phyloP scores from a whole-genome alignment of 2,797 vertebrate species.

The Nannoperca obscura region DNA sequence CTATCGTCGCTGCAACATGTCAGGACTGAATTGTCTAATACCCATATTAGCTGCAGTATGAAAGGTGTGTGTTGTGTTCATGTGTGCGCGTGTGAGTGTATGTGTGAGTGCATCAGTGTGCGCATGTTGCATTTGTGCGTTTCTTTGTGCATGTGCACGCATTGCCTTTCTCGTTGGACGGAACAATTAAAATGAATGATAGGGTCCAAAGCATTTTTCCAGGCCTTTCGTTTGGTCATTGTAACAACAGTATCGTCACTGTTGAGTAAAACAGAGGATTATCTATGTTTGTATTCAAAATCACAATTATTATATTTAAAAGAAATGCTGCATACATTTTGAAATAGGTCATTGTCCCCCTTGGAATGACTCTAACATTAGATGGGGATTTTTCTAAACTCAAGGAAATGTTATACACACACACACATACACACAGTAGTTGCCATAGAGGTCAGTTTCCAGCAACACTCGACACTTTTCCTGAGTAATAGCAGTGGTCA shows the following conservation, averaged over 20 bases:
- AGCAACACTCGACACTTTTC: conserved; percentile 41
- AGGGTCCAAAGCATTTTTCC: conserved; percentile 70
- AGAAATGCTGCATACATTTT: conserved; percentile 76
- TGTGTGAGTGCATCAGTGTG: conserved; percentile 70
- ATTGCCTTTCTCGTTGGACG: conserved; percentile 79
- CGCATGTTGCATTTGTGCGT: conserved; percentile 81
- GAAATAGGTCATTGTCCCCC: conserved; percentile 50
- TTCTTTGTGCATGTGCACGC: conserved; percentile 85
- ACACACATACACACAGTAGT: conserved; percentile 22
- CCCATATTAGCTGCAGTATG: conserved; percentile 79
- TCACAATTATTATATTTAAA: conserved; percentile 63
- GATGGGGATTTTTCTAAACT: conserved; percentile 60
- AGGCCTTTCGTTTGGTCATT: conserved; percentile 73
- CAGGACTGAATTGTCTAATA: conserved; percentile 71
- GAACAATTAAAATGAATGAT: conserved; percentile 59
- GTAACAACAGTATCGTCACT: conserved; percentile 63
- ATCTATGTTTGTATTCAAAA: conserved; percentile 78
- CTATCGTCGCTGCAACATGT: conserved; percentile 68
- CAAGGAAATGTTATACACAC: conserved; percentile 43
- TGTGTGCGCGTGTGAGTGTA: conserved; percentile 54
- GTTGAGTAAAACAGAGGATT: conserved; percentile 65
- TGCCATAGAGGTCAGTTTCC: conserved; percentile 47
- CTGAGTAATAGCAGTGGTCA: conserved; percentile 59
- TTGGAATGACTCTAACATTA: conserved; percentile 58
- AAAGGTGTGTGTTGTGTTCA: conserved; percentile 62